These are phyloP conservation scores for Chiroxiphia lanceolata DNA, from an alignment of 2,797 vertebrate genomes.

Conservation along the genomic window DNA sequence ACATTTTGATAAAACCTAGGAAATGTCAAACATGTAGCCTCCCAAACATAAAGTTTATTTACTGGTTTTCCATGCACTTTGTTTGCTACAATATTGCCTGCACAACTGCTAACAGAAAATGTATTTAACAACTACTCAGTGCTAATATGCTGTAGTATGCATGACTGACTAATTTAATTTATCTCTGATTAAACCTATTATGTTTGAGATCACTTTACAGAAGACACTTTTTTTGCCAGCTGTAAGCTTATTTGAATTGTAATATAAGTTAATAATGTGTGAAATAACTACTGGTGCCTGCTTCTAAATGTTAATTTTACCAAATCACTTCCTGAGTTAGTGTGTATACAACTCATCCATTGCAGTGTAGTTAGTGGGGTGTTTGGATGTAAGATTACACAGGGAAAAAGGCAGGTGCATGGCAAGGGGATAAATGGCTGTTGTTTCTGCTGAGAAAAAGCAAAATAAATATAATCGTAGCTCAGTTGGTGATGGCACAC, in stretches of 20 bases:
- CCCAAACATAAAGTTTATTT: slow-evolving; percentile 77
- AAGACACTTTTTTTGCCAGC: slow-evolving; percentile 82
- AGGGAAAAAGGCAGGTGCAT: neutral
- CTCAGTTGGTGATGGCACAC: neutral
- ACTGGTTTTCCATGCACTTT: slow-evolving; percentile 69
- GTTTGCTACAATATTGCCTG: slow-evolving; percentile 75
- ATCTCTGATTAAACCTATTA: slow-evolving; percentile 87
- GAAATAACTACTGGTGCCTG: slow-evolving; percentile 80
- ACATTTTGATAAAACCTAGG: slow-evolving; percentile 39
- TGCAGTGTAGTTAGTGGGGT: slow-evolving; percentile 35
- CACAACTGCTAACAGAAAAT: slow-evolving; percentile 77
- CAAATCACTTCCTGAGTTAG: slow-evolving; percentile 72
- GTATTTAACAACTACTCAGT: slow-evolving; percentile 81
- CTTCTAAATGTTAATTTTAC: slow-evolving; percentile 81
- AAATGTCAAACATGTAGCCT: slow-evolving; percentile 50
- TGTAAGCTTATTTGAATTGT: slow-evolving; percentile 85
- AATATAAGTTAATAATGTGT: slow-evolving; percentile 87
- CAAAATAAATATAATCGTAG: neutral
- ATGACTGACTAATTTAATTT: slow-evolving; percentile 85
- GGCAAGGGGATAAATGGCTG: neutral
- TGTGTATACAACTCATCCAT: slow-evolving; percentile 25
- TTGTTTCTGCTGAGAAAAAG: neutral
- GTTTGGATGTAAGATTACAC: neutral
- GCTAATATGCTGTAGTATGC: slow-evolving; percentile 80
- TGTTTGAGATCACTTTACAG: slow-evolving; percentile 84